Conservation (phyloP, 2,113 vertebrate species). For the Saccopteryx bilineata region DNA sequence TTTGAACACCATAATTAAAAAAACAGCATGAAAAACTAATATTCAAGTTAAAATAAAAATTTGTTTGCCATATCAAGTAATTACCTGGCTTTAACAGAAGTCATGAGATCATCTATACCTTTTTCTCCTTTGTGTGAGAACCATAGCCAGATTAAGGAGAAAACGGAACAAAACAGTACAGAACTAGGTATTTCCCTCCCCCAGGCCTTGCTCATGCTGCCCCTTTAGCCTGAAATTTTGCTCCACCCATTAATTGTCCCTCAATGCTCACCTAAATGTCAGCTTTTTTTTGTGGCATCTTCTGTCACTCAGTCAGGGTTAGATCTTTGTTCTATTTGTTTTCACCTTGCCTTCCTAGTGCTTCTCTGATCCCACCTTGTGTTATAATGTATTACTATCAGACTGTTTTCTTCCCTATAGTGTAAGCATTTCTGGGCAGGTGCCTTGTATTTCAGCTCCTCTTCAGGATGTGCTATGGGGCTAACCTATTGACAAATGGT, state of each 20-base stretch:
- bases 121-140: conserved; percentile 72
- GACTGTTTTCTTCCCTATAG: background rate
- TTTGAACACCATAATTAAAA: conserved; percentile 70
- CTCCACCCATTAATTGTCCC: background rate
- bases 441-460: background rate
- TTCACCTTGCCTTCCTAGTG: background rate
- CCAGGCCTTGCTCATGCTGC: background rate
- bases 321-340: background rate
- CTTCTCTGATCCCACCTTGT: background rate
- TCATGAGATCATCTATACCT: conserved; percentile 78
- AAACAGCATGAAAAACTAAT: conserved; percentile 50
- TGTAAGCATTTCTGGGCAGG: background rate
- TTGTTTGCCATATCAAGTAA: conserved; percentile 65
- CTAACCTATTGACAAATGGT: background rate
- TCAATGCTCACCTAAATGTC: background rate
- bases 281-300: background rate
- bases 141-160: conserved; percentile 67
- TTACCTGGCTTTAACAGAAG: conserved; percentile 79
- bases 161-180: conserved; percentile 73
- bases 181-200: background rate
- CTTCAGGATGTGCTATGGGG: background rate
- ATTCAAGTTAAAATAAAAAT: conserved; percentile 42
- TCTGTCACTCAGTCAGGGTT: background rate
- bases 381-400: background rate
- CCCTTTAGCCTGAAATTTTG: background rate